Evolutionary conservation across 2,113 vertebrate species (phyloP).

Genomic region (Neotoma lepida): DNA sequence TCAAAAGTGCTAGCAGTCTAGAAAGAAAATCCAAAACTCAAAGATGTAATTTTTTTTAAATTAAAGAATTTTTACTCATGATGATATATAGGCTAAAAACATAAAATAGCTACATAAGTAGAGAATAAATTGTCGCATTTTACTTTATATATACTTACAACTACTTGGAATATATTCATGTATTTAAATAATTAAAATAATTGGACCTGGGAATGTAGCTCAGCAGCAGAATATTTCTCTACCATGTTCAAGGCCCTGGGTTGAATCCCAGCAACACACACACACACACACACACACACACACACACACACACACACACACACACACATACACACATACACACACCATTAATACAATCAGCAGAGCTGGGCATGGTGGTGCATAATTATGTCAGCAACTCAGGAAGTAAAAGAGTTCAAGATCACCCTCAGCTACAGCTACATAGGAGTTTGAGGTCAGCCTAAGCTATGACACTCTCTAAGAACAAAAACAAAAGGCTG

Average conservation of each 20-base stretch:
- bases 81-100: constrained; percentile 32
- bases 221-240: background rate
- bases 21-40: constrained; percentile 33
- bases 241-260: background rate
- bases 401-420: background rate
- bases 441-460: background rate
- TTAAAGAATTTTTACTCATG: constrained; percentile 39
- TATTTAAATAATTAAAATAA: constrained; percentile 25
- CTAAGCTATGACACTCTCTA: background rate
- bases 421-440: background rate
- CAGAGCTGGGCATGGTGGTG: background rate
- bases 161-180: background rate
- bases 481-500: background rate
- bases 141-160: background rate
- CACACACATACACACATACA: background rate
- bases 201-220: background rate
- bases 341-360: background rate
- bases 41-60: constrained; percentile 7
- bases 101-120: constrained; percentile 31
- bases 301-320: background rate
- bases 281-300: background rate
- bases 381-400: background rate
- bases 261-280: background rate
- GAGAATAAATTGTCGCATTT: constrained; percentile 38
- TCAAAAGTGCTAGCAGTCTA: background rate